Evolutionary conservation across 1,140 invertebrate species (phyloP), one percentile per base, ranked within the genome.

Genomic region (Neuroterus valhalla): DNA sequence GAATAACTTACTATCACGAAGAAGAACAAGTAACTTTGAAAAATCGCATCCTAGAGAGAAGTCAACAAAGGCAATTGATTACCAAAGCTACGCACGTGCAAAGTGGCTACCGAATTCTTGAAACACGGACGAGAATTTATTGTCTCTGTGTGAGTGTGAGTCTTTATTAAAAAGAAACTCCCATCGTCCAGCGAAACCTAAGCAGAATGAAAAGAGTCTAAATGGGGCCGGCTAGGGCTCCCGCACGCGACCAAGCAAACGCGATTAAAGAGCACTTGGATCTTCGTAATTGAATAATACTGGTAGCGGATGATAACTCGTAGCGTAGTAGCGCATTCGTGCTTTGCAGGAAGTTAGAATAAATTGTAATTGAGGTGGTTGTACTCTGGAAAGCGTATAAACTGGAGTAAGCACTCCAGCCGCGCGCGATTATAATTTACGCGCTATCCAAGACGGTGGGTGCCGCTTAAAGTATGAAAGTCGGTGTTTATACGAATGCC

Each of bases 11-110:
- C 42, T 6, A 15, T 31, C 11, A n/a, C 62, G 31, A 66, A 23
- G 68, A 42, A 68, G 52, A 68, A 55, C 48, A 76, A 71, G 74
- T 72, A 76, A 68, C 71, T 72, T 52, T 38, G 10, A 38, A 8
- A 38, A 38, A 8, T 38, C 31, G 10, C 31, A 8, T 10, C 31
- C 31, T 38, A 38, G 6, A 8, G 31, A 38, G 10, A 38, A 38
- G 31, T 38, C 6, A 38, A 38, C 31, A 38, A 38, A 38, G 31
- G 31, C 8, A 38, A 38, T 8, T 10, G 31, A 38, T 5, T 38
- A 38, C 31, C 10, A 5, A 38, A 38, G 31, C 6, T 8, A 38
- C 31, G 31, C 31, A 38, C 6, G 31, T 38, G 10, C 31, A 6
- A 38, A 38, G 31, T 38, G 31, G 31, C 31, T 38, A 5, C 10